Conservation (phyloP, 2,113 vertebrate genomes). For the Oplegnathus fasciatus region DNA sequence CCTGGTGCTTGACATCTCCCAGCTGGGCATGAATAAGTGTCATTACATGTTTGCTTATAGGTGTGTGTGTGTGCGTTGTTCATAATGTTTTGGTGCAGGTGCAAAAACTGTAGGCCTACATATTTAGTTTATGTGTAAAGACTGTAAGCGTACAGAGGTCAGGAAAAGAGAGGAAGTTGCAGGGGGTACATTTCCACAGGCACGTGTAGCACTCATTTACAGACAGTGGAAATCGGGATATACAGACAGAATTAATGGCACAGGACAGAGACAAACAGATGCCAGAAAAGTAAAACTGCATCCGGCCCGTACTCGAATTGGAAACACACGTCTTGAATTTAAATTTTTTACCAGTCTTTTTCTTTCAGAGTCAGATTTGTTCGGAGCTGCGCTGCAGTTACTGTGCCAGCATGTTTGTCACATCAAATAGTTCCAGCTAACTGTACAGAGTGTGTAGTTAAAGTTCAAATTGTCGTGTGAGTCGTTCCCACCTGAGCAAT, state of each 20-base stretch:
- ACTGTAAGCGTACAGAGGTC: slow-evolving; percentile 52
- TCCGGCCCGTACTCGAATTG: slow-evolving; percentile 20
- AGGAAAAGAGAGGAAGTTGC: slow-evolving; percentile 66
- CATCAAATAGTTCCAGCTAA: slow-evolving; percentile 64
- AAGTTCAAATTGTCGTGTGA: slow-evolving; percentile 51
- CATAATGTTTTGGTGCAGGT: slow-evolving; percentile 62
- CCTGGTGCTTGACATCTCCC: slow-evolving; percentile 69
- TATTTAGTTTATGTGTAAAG: slow-evolving; percentile 47
- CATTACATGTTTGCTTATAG: slow-evolving; percentile 57
- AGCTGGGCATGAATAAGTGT: slow-evolving; percentile 62
- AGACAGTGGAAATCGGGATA: slow-evolving; percentile 69
- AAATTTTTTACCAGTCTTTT: slow-evolving; percentile 28
- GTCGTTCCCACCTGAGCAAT: slow-evolving; percentile 48
- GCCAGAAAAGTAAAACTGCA: slow-evolving; percentile 65
- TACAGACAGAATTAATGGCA: slow-evolving; percentile 70
- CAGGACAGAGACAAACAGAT: slow-evolving; percentile 69
- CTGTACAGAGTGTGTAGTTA: slow-evolving; percentile 72
- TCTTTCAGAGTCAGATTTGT: slow-evolving; percentile 12
- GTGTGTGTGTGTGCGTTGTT: slow-evolving; percentile 43
- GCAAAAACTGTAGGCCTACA: slow-evolving; percentile 51
- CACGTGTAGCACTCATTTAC: slow-evolving; percentile 76
- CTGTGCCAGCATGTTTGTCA: slow-evolving; percentile 71
- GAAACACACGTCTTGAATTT: slow-evolving; percentile 10
- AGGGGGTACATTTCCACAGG: slow-evolving; percentile 78
- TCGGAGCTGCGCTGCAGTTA: slow-evolving; percentile 58